Base-by-base conservation (phyloP, 2,113 vertebrate species). In the Anoplopoma fimbria region DNA sequence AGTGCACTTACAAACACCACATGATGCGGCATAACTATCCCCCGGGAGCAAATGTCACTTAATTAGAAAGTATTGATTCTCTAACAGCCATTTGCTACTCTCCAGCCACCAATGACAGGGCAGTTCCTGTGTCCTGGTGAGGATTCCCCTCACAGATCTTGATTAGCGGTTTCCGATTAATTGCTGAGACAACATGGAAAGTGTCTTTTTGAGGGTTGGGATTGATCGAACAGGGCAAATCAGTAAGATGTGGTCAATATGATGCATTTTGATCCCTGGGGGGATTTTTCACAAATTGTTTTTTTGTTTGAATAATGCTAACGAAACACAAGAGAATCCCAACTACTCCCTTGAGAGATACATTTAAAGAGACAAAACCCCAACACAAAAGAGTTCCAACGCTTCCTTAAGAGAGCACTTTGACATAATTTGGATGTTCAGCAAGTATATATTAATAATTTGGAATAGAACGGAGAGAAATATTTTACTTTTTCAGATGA, bases 51-150 rank as follows among this genome's bases (percentile, higher is more conserved):
- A 75, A 87, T 89, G 89, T 83, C 85, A 82, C 77, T 76, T 90
- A 89, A 92, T 85, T 91, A 84, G 40, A 85, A 91, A 80, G 71
- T 85, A 93, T 91, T 88, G 90, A 93, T 90, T 90, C 81, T 75
- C 23, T 31, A 77, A 63, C 79, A 79, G 77, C 81, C 69, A 77
- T 87, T 83, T 73, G 60, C 69, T 80, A 25, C 69, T 81, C 68
- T 19, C 77, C 42, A 77, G 86, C 68, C 62, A 74, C 92, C 87
- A 91, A 85, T 92, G 83, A 83, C 36, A 21, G 75, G 58, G 69
- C 67, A 60, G 73, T 53, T 70, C 25, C 3, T 45, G 75, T 62
- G 55, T 84, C 75, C 72, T 82, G 77, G 68, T 65, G 86, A 84
- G 72, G 76, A 82, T 87, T 86, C 75, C 74, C 42, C 63, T 69